Conservation (phyloP, 2,888 invertebrate species). For the Lampropteryx suffumata region DNA sequence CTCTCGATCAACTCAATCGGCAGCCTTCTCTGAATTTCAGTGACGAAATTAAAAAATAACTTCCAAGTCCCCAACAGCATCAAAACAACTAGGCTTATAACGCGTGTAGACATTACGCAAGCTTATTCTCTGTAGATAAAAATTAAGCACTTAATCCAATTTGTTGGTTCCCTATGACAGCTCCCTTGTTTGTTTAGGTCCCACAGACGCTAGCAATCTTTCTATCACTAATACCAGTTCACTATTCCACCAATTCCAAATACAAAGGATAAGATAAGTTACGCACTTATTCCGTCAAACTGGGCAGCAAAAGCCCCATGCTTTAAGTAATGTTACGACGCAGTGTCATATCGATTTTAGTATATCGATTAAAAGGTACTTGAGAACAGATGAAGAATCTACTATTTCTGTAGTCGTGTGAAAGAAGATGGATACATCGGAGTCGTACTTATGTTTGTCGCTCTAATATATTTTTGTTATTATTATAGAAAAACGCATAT, state of each 20-base stretch:
- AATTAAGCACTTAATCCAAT: constrained; percentile 18
- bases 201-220: constrained; percentile 41
- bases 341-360: too few relatives aligned
- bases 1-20: constrained; percentile 56
- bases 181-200: constrained; percentile 28
- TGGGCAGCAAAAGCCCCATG: constrained; percentile 35
- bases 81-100: constrained; percentile 9
- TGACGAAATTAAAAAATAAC: constrained; percentile 38
- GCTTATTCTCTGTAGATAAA: constrained; percentile 1
- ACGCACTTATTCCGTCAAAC: constrained; percentile 47
- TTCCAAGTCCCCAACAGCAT: constrained; percentile 4
- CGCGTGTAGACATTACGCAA: constrained; percentile 11
- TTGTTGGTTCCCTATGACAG: constrained; percentile 4
- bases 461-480: too few relatives aligned
- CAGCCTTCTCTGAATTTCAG: constrained; percentile 48
- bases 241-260: too few relatives aligned
- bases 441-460: too few relatives aligned
- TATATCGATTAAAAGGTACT: constrained; percentile 55
- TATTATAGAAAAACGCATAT: not conserved
- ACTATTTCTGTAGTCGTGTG: not conserved
- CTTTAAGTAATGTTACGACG: too few relatives aligned
- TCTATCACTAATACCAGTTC: constrained; percentile 29
- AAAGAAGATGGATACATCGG: too few relatives aligned
- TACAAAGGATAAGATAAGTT: constrained; percentile 60
- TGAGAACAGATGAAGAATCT: constrained; percentile 7